These are phyloP conservation scores for Oryzias javanicus DNA, from an alignment of 2,113 vertebrate species.

Conservation along the genomic window DNA sequence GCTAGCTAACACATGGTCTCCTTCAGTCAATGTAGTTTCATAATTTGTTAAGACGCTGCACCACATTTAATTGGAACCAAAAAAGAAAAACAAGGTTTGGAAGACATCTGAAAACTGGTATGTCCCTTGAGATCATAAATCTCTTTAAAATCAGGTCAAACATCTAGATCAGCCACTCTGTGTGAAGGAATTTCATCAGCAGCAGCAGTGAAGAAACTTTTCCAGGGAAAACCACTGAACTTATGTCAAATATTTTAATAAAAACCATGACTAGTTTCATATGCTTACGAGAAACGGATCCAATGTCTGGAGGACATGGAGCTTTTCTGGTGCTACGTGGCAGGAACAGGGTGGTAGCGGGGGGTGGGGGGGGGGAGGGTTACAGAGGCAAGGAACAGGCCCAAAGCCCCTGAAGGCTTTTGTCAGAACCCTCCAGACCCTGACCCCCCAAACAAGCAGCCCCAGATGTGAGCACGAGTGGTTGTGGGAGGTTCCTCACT, in stretches of 20 bases:
- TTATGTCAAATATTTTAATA: constrained; percentile 23
- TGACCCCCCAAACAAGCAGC: constrained; percentile 31
- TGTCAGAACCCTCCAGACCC: constrained; percentile 31
- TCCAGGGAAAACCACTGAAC: neutral
- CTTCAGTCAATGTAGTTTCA: too few species aligned
- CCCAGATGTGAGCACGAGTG: neutral
- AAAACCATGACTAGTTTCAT: constrained; percentile 25
- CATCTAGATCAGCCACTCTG: too few species aligned
- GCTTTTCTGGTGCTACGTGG: constrained; percentile 40
- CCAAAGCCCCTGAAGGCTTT: constrained; percentile 23
- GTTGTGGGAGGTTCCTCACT: constrained; percentile 16
- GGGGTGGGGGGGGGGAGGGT: neutral
- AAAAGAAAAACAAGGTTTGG: too few species aligned
- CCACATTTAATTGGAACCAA: too few species aligned
- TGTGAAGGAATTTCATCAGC: too few species aligned
- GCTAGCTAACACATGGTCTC: too few species aligned
- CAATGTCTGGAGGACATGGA: constrained; percentile 34
- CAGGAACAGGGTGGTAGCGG: constrained; percentile 33
- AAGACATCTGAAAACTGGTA: too few species aligned
- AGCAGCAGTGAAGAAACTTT: neutral
- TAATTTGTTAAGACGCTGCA: too few species aligned
- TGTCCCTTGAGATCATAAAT: too few species aligned
- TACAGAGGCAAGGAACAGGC: constrained; percentile 2
- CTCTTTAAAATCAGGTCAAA: too few species aligned
- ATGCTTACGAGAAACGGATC: constrained; percentile 25